Base-by-base conservation (phyloP, 1,140 invertebrate genomes). In the Rhysida immarginata region DNA sequence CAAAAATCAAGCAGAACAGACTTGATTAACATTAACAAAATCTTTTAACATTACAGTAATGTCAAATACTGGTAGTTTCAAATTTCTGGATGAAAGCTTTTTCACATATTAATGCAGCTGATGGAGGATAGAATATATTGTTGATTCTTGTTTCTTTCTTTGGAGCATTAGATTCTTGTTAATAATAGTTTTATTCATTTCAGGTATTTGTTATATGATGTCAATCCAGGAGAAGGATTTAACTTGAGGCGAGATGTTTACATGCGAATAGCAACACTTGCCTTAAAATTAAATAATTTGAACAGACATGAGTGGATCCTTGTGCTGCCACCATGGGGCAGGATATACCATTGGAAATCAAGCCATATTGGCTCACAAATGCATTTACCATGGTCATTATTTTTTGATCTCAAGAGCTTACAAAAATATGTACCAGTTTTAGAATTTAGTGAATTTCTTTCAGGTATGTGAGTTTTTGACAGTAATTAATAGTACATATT, bases 171-270 rank as follows among this genome's bases (percentile, higher is more conserved):
- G n/a, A n/a, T n/a, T n/a, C n/a, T n/a, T n/a, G n/a, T n/a, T n/a
- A n/a, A n/a, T n/a, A n/a, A n/a, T n/a, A n/a, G n/a, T 13, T 13
- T 45, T 45, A 5, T 23, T 53, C 18, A 58, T 69, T 68, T 21
- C 57, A 82, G 79, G 60, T 86, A 81, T 65, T 70, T 95, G 53
- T 75, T 96, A 25, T 97, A 96, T 70, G 88, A 96, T 71, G 83
- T 96, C 0, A 97, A 96, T 73, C 82, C 81, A 20, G 81, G 85
- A 1, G 94, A 99, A 78, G 95, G 95, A 0, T 98, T 99, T 66
- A 99, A 99, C 76, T 75, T 99, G 56, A 74, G 93, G 50, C 75
- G 94, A 58, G 95, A 98, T 77, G 94, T 98, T 11, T 97, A 93
- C 63, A 81, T 97, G 71, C 76, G 95, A 64, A 76, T 96, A 62